A percentile compares a stretch with the other conserved stretches of the same genome.
Evolutionary conservation across 2,797 vertebrate genomes (phyloP).

Genomic region (Poecilia wingei): DNA sequence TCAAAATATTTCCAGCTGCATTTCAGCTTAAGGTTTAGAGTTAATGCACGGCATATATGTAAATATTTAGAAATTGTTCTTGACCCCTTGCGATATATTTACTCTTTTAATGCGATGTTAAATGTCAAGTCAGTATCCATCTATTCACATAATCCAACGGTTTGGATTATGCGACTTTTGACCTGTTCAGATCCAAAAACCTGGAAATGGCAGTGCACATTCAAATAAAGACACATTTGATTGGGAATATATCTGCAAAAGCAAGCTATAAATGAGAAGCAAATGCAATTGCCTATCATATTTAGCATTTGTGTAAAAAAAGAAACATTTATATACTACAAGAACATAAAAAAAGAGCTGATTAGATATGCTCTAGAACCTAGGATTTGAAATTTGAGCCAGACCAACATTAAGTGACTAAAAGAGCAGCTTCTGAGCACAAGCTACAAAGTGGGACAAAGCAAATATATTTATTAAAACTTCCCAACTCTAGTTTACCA

Average conservation of each 20-base stretch:
- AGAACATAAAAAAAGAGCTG: no score
- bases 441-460: background rate
- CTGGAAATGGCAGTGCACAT: background rate
- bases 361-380: no score
- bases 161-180: background rate
- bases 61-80: background rate
- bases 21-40: slow-evolving; percentile 30
- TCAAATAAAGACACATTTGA: background rate
- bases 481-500: background rate
- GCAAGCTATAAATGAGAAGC: background rate
- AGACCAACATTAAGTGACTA: no score
- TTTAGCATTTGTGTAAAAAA: no score
- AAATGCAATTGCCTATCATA: background rate
- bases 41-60: background rate
- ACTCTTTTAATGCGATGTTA: background rate
- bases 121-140: background rate
- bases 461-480: background rate
- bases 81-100: background rate
- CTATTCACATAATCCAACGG: background rate
- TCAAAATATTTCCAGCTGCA: slow-evolving; percentile 46
- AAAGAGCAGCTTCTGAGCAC: background rate
- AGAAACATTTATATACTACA: no score
- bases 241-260: background rate
- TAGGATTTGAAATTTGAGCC: no score
- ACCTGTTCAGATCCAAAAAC: background rate